Percentiles rank a stretch among this genome's conserved stretches.
Evolutionary conservation across 2,797 vertebrate genomes (phyloP).

Genomic region (Anolis apletophallus): DNA sequence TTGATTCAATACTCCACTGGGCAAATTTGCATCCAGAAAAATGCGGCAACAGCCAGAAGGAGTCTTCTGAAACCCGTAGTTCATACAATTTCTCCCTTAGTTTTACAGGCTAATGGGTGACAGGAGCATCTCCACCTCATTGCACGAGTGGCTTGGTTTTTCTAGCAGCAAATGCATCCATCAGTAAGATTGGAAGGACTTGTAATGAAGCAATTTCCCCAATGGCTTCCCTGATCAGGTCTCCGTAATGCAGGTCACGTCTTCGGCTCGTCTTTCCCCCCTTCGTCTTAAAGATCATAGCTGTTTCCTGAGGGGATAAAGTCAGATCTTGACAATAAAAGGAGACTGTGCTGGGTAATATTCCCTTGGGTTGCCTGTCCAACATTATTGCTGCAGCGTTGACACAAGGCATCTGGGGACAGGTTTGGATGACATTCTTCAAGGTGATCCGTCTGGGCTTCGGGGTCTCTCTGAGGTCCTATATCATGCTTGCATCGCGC

Average conservation of each 20-base stretch:
- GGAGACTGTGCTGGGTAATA: not conserved
- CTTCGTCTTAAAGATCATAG: not conserved
- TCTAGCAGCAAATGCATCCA: accelerated
- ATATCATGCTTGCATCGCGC: too few relatives aligned
- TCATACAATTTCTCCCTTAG: not conserved
- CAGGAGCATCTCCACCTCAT: not conserved
- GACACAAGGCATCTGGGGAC: not conserved
- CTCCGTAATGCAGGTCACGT: accelerated
- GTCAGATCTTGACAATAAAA: not conserved
- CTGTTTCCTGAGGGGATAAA: not conserved
- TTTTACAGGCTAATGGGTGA: not conserved
- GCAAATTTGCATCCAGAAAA: not conserved
- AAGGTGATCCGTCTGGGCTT: not conserved
- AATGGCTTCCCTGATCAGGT: not conserved
- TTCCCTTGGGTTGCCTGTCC: not conserved
- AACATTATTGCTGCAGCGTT: not conserved
- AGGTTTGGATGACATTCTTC: conserved; percentile 12
- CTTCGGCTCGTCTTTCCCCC: accelerated
- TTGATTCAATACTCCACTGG: not conserved
- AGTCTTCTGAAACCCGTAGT: not conserved
- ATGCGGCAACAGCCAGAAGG: not conserved
- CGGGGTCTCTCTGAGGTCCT: too few relatives aligned
- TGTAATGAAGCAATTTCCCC: not conserved
- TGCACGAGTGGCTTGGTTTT: not conserved
- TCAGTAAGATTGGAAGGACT: conserved; percentile 12